Evolutionary conservation across 2,797 vertebrate genomes (phyloP).

Genomic region (Garrulus glandarius): DNA sequence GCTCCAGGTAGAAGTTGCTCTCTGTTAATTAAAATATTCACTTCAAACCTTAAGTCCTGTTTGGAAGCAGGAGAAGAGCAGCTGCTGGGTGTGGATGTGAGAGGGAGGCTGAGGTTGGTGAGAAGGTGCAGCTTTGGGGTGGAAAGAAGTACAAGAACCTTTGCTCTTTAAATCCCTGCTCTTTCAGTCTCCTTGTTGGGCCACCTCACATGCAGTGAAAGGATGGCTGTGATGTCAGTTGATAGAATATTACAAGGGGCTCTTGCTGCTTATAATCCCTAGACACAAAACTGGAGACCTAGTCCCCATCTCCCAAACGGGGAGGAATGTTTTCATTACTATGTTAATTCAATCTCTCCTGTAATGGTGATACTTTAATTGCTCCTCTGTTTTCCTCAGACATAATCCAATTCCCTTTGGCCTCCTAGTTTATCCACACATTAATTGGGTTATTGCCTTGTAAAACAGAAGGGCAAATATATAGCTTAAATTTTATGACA

Average conservation of each 20-base stretch:
- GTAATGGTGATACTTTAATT: conserved; percentile 63
- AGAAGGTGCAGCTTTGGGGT: neutral
- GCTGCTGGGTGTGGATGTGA: neutral
- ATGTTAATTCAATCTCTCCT: conserved; percentile 66
- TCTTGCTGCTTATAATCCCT: neutral
- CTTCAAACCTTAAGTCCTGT: neutral
- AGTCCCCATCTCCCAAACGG: neutral
- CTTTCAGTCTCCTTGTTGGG: neutral
- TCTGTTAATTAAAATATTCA: conserved; percentile 24
- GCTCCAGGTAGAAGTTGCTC: neutral
- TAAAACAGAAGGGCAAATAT: conserved; percentile 64
- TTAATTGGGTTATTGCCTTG: conserved; percentile 69
- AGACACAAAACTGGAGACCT: neutral
- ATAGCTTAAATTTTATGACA: conserved; percentile 62
- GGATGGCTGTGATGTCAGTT: neutral
- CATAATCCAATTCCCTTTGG: conserved; percentile 71
- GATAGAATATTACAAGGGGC: neutral
- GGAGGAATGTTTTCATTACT: conserved; percentile 52
- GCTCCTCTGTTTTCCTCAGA: conserved; percentile 61
- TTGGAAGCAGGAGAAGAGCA: neutral
- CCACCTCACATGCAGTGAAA: neutral
- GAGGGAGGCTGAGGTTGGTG: neutral
- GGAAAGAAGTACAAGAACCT: neutral
- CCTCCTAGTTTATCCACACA: conserved; percentile 58
- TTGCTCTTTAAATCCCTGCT: neutral